Evolutionary conservation across 2,113 vertebrate genomes (phyloP).

Genomic region (Saccopteryx bilineata): DNA sequence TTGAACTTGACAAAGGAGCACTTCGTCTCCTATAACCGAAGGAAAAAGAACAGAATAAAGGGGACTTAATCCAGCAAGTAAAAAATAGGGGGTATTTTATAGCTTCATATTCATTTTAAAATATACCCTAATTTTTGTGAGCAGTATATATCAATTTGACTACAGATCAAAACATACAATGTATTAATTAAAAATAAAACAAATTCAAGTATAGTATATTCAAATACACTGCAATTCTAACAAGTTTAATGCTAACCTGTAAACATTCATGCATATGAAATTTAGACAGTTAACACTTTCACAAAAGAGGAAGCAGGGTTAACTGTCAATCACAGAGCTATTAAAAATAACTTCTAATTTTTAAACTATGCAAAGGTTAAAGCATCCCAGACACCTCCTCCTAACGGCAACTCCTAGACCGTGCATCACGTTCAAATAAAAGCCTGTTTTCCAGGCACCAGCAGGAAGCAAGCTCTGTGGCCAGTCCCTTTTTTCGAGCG

Average conservation of each 20-base stretch:
- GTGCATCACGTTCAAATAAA: background rate
- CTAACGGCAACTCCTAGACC: background rate
- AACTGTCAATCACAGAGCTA: background rate
- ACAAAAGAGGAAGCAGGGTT: background rate
- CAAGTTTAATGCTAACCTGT: background rate
- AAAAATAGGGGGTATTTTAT: background rate
- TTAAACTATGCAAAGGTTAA: background rate
- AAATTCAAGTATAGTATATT: background rate
- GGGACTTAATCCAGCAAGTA: background rate
- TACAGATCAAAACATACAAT: background rate
- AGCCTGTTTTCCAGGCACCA: background rate
- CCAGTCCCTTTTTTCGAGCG: background rate
- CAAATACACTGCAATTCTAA: background rate
- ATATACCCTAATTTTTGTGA: too few species aligned
- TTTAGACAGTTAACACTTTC: background rate
- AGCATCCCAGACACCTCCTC: background rate
- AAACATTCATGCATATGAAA: background rate
- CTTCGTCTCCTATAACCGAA: background rate
- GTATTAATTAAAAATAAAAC: slow-evolving; percentile 11
- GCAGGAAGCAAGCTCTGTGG: background rate
- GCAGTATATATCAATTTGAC: background rate
- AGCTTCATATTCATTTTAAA: too few species aligned
- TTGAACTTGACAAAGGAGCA: background rate
- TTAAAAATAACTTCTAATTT: background rate
- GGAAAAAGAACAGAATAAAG: background rate